Evolutionary conservation across 2,888 invertebrate genomes (phyloP), one percentile per base, ranked within the genome.

Genomic region (Loripinus fragilis): DNA sequence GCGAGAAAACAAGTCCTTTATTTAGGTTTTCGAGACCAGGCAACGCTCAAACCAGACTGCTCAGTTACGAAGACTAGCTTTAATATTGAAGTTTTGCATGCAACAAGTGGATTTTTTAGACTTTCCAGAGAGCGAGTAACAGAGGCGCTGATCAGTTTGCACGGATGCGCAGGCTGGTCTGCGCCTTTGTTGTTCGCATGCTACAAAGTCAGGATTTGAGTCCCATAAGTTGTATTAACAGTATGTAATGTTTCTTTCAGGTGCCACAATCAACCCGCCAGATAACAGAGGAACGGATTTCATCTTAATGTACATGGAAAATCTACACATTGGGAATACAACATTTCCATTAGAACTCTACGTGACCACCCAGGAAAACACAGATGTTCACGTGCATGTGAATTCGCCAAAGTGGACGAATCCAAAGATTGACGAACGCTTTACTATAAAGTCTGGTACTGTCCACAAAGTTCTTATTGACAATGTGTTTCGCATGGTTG

Each of bases 291-390:
- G 88, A 7, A 68, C 72, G 1, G 86, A 87, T 67, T 88, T 87
- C 67, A 76, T 87, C 17, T 65, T 88, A 1, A 85, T 84, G 72
- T 88, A 82, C 30, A 88, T 87, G 86, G 86, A 88, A 72, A 88
- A 88, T 64, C 50, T 75, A 20, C 74, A 83, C 41, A 69, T 74
- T n/a, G 77, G 76, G 10, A 60, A 78, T 8, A 72, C 74, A 41
- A 72, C 48, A 2, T 86, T 82, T 69, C 71, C 77, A 30, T 76
- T 85, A 12, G 88, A 87, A 64, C 72, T 88, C 2, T 87, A 87
- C 48, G 75, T 85, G 0, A 83, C 88, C 15, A 86, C 87, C 2
- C 77, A 79, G 55, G 80, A 83, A 67, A 81, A 77, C 42, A 65
- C 77, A 15, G 71, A 67, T 23, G 86, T 87, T 10, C 76, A 80